A percentile compares a stretch with the other conserved stretches of the same genome.
Evolutionary conservation across 1,140 invertebrate species (phyloP).

Genomic region (Drosophila rhopaloa): DNA sequence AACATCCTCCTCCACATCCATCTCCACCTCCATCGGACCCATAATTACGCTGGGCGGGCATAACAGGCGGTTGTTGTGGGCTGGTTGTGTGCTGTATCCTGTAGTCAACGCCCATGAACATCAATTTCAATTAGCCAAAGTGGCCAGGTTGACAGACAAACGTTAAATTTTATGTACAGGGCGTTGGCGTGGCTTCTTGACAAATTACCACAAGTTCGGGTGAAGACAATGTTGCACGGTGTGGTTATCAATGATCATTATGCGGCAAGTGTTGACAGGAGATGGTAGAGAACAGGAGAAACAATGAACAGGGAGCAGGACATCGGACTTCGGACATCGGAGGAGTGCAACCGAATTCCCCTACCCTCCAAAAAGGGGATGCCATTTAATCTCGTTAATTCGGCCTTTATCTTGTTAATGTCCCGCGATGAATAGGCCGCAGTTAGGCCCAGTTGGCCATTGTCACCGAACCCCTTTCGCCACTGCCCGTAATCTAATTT

Average conservation of each 20-base stretch:
- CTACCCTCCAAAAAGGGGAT: constrained; percentile 2
- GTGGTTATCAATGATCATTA: constrained; percentile 61
- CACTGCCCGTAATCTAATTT: constrained; percentile 67
- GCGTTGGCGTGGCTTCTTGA: constrained; percentile 62
- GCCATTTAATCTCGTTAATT: constrained; percentile 79
- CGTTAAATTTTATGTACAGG: constrained; percentile 81
- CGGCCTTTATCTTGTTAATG: constrained; percentile 74
- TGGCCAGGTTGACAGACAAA: constrained; percentile 79
- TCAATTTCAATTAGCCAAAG: constrained; percentile 83
- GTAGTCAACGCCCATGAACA: constrained; percentile 67
- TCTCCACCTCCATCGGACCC: constrained; percentile 7
- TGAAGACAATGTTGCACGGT: constrained; percentile 60
- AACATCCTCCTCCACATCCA: background rate
- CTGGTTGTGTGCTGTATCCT: constrained; percentile 18
- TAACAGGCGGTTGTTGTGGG: constrained; percentile 27
- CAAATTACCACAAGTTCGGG: constrained; percentile 51
- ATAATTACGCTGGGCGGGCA: constrained; percentile 46
- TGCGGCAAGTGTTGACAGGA: constrained; percentile 47
- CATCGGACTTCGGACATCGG: background rate
- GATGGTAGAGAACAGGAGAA: background rate
- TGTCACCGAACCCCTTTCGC: constrained; percentile 33
- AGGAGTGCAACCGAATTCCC: constrained; percentile 8
- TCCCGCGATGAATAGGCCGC: constrained; percentile 24
- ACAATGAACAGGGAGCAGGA: background rate
- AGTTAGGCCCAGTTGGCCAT: constrained; percentile 25